Evolutionary conservation across 1,140 invertebrate genomes (phyloP).

Genomic region (Bombus confusus): DNA sequence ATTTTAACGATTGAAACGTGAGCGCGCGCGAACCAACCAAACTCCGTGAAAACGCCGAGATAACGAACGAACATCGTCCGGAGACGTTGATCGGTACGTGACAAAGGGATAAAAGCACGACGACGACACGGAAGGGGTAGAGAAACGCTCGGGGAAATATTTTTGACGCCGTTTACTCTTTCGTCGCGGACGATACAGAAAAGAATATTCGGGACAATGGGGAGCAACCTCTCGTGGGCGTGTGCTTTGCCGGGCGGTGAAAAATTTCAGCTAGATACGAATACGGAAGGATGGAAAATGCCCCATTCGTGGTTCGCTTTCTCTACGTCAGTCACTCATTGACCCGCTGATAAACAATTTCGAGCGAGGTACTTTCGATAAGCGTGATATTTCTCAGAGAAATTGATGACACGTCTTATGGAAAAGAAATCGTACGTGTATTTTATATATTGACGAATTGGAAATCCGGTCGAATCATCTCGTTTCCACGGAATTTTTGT

Average conservation of each 20-base stretch:
- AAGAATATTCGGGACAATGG: slow-evolving; percentile 64
- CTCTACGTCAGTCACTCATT: slow-evolving; percentile 36
- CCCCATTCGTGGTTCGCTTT: slow-evolving; percentile 28
- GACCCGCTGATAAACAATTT: slow-evolving; percentile 29
- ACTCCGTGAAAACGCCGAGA: neutral
- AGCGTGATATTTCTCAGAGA: neutral
- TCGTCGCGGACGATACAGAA: slow-evolving; percentile 58
- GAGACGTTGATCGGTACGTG: slow-evolving; percentile 44
- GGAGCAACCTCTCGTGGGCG: slow-evolving; percentile 51
- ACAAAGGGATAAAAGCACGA: slow-evolving; percentile 54
- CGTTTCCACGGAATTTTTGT: neutral
- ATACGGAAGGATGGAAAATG: slow-evolving; percentile 42
- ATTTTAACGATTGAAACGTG: neutral
- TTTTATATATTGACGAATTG: neutral
- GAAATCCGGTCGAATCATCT: neutral
- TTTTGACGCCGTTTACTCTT: slow-evolving; percentile 66
- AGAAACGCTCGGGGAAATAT: slow-evolving; percentile 65
- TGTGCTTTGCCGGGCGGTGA: slow-evolving; percentile 38
- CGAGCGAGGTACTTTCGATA: neutral
- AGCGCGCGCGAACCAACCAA: too few species aligned
- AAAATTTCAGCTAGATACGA: slow-evolving; percentile 49
- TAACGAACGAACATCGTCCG: slow-evolving; percentile 22
- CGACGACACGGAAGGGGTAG: slow-evolving; percentile 22
- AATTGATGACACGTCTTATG: neutral
- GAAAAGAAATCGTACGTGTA: too few species aligned